Evolutionary conservation across 2,797 vertebrate genomes (phyloP).

Genomic region (Ptychobarbus kaznakovi): DNA sequence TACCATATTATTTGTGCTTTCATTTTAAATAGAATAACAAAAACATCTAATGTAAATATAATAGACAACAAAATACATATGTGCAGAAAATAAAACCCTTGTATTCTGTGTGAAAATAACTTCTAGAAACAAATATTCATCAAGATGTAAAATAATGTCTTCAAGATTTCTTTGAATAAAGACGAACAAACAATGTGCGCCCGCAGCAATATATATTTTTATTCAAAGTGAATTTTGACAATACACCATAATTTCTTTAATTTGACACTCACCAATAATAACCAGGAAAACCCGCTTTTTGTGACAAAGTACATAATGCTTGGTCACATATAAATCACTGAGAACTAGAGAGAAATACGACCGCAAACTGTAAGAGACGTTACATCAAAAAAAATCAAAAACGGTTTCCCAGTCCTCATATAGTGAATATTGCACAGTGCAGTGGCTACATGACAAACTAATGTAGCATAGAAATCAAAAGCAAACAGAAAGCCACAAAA

Average conservation of each 20-base stretch:
- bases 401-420: constrained; percentile 95
- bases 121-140: neutral
- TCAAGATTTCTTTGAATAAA: too few species aligned
- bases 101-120: neutral
- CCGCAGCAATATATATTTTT: constrained; percentile 97
- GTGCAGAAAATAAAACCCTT: neutral
- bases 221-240: constrained; percentile 99
- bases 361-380: constrained; percentile 97
- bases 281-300: constrained; percentile 99
- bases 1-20: neutral
- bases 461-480: constrained; percentile 91
- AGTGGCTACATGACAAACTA: constrained; percentile 99
- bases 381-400: constrained; percentile 84
- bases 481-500: constrained; percentile 84
- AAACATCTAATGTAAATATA: neutral
- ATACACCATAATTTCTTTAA: constrained; percentile 98
- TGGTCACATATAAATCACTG: constrained; percentile 99
- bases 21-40: neutral
- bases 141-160: neutral
- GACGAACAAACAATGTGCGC: constrained; percentile 22
- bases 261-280: constrained; percentile 99
- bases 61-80: neutral
- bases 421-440: constrained; percentile 99
- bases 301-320: constrained; percentile 99
- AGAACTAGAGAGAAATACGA: constrained; percentile 95